Percentiles rank a stretch among this genome's conserved stretches.
phyloP scores from a whole-genome alignment of 2,797 vertebrate species.

The Coluber constrictor region DNA sequence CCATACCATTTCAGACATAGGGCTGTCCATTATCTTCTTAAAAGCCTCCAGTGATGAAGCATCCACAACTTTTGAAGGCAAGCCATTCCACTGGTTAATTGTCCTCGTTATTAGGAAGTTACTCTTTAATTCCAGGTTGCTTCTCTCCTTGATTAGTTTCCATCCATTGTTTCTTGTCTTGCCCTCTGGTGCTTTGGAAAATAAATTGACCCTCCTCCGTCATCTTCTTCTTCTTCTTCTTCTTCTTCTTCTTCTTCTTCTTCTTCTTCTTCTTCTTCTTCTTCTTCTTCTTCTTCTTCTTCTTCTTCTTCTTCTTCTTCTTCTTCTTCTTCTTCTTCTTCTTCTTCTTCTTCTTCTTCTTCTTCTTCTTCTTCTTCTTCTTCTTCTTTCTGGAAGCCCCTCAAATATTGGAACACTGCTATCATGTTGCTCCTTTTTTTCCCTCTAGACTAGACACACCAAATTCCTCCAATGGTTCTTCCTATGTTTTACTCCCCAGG shows the following conservation, averaged over 20 bases:
- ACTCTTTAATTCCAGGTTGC: not conserved
- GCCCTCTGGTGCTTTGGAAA: not conserved
- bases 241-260: not conserved
- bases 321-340: not conserved
- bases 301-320: not conserved
- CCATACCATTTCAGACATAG: not conserved
- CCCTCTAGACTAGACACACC: not conserved
- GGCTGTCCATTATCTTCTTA: not conserved
- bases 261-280: too few species aligned
- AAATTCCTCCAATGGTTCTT: not conserved
- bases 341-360: not conserved
- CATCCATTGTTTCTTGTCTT: not conserved
- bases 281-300: not conserved
- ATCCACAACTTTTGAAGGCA: not conserved
- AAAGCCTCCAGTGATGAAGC: not conserved
- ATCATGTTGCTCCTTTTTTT: not conserved
- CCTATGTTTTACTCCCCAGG: not conserved
- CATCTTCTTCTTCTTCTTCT: too few species aligned
- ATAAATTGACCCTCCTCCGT: not conserved
- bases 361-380: too few species aligned
- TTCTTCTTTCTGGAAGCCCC: not conserved
- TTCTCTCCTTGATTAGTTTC: not conserved
- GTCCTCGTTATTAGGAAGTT: not conserved
- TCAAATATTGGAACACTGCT: not conserved
- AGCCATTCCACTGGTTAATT: not conserved